phyloP scores from a whole-genome alignment of 2,113 vertebrate species.

The Ptilonorhynchus violaceus region DNA sequence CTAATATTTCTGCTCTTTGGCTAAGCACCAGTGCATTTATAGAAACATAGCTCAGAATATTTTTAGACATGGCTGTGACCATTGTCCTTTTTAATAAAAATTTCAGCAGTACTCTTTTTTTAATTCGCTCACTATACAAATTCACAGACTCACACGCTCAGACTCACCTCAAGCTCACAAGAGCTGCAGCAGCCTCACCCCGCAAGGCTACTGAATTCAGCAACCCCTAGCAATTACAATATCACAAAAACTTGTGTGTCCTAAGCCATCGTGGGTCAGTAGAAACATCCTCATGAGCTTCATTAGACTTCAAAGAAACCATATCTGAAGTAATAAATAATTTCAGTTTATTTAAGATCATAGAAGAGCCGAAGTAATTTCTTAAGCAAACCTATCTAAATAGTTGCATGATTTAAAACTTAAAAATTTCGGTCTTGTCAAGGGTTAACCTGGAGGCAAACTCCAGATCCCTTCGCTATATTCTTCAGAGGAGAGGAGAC shows the following conservation, averaged over 20 bases:
- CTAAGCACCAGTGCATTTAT: neutral
- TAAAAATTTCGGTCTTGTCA: neutral
- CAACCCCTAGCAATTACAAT: neutral
- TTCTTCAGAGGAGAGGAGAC: no score
- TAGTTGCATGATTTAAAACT: neutral
- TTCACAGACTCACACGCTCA: neutral
- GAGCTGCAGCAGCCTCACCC: neutral
- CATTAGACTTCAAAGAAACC: neutral
- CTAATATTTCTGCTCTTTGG: neutral
- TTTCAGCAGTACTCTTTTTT: neutral
- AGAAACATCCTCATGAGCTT: neutral
- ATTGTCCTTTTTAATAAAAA: neutral
- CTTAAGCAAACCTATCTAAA: neutral
- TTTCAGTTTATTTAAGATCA: neutral
- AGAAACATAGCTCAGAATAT: neutral
- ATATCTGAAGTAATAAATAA: neutral
- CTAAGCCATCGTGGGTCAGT: neutral
- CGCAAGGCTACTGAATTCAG: neutral
- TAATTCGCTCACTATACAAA: neutral
- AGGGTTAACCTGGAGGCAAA: no score
- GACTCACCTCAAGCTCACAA: neutral
- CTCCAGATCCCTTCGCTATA: no score
- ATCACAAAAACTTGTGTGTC: neutral
- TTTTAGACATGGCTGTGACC: neutral
- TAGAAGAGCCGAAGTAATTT: neutral